Evolutionary conservation across 2,888 invertebrate species (phyloP).

Genomic region (Lydus trimaculatus): DNA sequence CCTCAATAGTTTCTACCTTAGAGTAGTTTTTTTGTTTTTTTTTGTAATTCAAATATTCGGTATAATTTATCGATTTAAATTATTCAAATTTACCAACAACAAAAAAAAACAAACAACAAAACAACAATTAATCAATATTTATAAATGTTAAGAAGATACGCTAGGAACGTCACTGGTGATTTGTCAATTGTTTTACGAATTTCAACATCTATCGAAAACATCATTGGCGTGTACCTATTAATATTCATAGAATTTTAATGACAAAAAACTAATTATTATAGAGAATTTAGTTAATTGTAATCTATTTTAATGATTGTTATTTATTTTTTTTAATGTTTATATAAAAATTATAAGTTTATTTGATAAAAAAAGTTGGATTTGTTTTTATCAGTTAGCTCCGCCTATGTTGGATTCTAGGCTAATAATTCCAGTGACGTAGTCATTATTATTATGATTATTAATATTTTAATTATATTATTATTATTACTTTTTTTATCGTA

Average conservation of each 20-base stretch:
- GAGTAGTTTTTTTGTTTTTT: background rate
- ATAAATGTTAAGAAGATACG: background rate
- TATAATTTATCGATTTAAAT: background rate
- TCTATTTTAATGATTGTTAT: background rate
- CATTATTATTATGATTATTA: too few species aligned
- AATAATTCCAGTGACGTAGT: background rate
- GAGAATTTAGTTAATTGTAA: background rate
- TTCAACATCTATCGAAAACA: background rate
- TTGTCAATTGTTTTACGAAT: background rate
- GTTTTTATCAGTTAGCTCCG: background rate
- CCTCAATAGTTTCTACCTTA: too few species aligned
- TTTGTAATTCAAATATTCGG: background rate
- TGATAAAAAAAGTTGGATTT: background rate
- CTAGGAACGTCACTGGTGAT: background rate
- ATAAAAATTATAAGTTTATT: background rate
- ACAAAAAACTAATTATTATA: background rate
- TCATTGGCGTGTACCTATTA: background rate
- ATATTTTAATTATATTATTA: too few species aligned
- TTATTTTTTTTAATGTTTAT: background rate
- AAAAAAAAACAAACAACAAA: background rate
- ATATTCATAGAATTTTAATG: background rate
- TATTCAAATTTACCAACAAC: background rate
- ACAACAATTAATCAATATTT: background rate
- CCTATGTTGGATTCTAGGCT: background rate
- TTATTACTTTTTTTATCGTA: background rate